These are phyloP conservation scores for Helicolenus hilgendorfi DNA, from an alignment of 2,797 vertebrate species.

Conservation along the genomic window DNA sequence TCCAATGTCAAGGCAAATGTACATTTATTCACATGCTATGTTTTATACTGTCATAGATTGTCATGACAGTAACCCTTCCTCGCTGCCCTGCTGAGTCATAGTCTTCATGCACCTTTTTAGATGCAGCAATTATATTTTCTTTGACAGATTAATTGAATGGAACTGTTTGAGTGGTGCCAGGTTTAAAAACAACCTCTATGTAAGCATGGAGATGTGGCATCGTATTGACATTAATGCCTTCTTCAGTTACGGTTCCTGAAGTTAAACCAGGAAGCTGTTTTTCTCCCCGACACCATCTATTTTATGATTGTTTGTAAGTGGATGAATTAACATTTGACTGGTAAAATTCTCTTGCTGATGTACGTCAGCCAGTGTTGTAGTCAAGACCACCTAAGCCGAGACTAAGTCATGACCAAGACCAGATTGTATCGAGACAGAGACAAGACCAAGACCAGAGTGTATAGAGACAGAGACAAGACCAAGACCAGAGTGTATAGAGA, in stretches of 20 bases:
- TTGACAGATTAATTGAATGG: background rate
- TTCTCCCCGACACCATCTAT: accelerated
- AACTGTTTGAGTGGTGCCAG: background rate
- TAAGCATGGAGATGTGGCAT: background rate
- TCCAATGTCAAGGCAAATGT: background rate
- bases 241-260: background rate
- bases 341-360: background rate
- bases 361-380: background rate
- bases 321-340: background rate
- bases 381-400: background rate
- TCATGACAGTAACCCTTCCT: background rate
- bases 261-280: background rate
- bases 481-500: too few species aligned
- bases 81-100: background rate
- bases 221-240: background rate
- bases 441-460: too few species aligned
- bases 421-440: too few species aligned
- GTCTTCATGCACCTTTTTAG: background rate
- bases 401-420: too few species aligned
- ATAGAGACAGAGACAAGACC: accelerated
- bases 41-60: background rate
- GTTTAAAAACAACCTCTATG: background rate
- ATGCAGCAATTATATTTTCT: background rate
- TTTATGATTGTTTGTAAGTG: background rate
- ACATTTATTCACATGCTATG: background rate